Base-by-base conservation (phyloP, 2,113 vertebrate genomes). In the Suricata suricatta region DNA sequence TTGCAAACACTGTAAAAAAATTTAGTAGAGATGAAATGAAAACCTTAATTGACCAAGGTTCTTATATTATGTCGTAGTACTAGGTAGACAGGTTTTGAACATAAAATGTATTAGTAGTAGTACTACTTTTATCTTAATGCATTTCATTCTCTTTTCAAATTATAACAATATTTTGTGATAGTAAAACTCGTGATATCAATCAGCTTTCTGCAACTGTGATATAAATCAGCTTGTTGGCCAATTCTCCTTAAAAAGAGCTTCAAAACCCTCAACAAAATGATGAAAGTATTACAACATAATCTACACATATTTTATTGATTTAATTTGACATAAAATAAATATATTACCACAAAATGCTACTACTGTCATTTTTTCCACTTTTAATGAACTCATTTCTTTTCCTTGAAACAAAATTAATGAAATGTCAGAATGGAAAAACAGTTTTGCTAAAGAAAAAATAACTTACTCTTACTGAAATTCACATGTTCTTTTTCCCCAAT, bases 311-410 rank as follows among this genome's bases (percentile, higher is more conserved):
- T 96, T 96, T 92, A 87, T 41, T 88, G 16, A 97, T 52, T 95
- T 96, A 92, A 94, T 93, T 96, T 81, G 7, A 68, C 66, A n/a
- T 91, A 35, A 91, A 84, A 91, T 97, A 90, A 90, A 79, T 52
- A 41, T 82, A 94, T 86, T 68, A 79, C 27, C 79, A 82, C 17
- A 57, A 94, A 96, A 88, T 57, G 19, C 38, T 85, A 71, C 47
- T 64, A 80, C 7, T 91, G 54, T 91, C 52, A 96, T 86, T 80
- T 77, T 95, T 86, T 85, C 60, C 44, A 93, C 17, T 95, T 92
- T 95, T 74, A 95, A 88, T 96, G 82, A 91, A 71, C 25, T 93
- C 35, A 23, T 88, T 87, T 96, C 47, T 90, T 82, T 93, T 89
- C 57, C 41, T 80, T 63, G 52, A 91, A 87, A 60, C 21, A 94